Percentiles rank a stretch among this genome's conserved stretches.
These are phyloP conservation scores for Lemur catta DNA, from an alignment of 2,797 vertebrate species.

Conservation along the genomic window DNA sequence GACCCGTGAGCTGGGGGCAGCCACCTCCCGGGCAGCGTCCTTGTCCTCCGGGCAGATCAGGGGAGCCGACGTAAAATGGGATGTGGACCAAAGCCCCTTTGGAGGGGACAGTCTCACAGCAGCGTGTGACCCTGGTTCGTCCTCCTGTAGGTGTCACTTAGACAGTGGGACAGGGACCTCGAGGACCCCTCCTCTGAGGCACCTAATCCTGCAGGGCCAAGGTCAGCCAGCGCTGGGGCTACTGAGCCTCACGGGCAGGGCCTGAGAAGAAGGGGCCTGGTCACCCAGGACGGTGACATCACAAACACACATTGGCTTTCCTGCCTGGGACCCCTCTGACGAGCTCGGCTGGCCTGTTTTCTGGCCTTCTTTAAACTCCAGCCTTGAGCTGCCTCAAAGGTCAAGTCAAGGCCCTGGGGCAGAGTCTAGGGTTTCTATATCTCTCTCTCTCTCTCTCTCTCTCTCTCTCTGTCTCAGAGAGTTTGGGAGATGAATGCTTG, in stretches of 20 bases:
- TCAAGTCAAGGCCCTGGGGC: not conserved
- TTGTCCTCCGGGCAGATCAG: not conserved
- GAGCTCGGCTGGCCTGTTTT: not conserved
- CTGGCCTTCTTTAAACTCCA: not conserved
- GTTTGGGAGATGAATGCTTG: not conserved
- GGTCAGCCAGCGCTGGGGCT: not conserved
- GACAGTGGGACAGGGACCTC: not conserved
- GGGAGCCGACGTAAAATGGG: accelerated
- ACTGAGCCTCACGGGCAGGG: not conserved
- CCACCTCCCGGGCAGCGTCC: not conserved
- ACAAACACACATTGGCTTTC: not conserved
- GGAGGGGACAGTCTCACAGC: not conserved
- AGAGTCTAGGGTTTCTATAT: not conserved
- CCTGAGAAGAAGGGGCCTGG: not conserved
- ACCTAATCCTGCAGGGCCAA: not conserved
- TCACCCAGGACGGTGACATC: not conserved
- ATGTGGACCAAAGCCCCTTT: not conserved
- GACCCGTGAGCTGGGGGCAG: accelerated
- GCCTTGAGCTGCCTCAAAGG: not conserved
- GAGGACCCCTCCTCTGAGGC: not conserved
- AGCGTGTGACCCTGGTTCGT: accelerated
- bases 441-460: not conserved
- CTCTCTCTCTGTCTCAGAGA: not conserved
- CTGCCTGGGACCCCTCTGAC: not conserved
- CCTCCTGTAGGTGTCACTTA: accelerated